Evolutionary conservation across 1,140 invertebrate genomes (phyloP).

Genomic region (Pseudachorutes palmiensis): DNA sequence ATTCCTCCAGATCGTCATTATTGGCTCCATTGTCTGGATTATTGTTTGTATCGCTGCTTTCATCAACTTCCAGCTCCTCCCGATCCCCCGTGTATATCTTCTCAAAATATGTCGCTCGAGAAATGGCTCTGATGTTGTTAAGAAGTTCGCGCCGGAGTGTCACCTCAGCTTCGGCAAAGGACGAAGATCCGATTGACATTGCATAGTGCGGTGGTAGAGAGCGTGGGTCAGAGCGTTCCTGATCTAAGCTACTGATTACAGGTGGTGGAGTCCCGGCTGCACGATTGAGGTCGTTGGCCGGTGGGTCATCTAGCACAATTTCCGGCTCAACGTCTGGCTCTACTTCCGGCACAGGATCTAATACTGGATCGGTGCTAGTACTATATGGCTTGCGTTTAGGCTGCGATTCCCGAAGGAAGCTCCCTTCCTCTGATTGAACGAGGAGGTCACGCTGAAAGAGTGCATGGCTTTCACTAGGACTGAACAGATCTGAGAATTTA

Average conservation of each 20-base stretch:
- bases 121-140: slow-evolving; percentile 31
- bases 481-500: slow-evolving; percentile 5
- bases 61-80: neutral
- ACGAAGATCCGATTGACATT: neutral
- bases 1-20: slow-evolving; percentile 17
- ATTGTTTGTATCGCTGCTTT: slow-evolving; percentile 5
- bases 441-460: neutral
- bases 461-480: neutral
- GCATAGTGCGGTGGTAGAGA: neutral
- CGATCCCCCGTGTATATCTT: slow-evolving; percentile 27
- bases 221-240: neutral
- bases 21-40: neutral
- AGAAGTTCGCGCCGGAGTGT: slow-evolving; percentile 29
- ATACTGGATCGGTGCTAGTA: too few species aligned
- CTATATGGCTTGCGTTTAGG: neutral
- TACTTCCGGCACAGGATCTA: neutral
- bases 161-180: slow-evolving; percentile 19
- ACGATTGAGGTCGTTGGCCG: neutral
- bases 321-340: neutral
- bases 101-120: slow-evolving; percentile 29
- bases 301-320: neutral
- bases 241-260: too few species aligned
- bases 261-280: too few species aligned
- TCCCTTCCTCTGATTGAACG: slow-evolving; percentile 1
- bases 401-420: neutral